Conservation (phyloP, 2,113 vertebrate genomes). For the Dicerorhinus sumatrensis region DNA sequence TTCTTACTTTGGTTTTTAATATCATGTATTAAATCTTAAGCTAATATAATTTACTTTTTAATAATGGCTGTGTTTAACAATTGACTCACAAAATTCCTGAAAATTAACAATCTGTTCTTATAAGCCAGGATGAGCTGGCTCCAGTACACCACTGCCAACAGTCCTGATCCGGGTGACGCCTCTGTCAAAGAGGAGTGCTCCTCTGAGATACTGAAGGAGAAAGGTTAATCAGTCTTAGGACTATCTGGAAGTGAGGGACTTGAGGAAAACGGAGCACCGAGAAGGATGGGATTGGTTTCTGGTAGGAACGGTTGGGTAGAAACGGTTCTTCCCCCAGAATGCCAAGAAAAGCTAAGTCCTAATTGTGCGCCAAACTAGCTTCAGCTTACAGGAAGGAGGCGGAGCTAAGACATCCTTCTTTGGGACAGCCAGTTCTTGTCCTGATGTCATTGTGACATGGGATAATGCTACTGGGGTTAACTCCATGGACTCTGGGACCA, state of each 20-base stretch:
- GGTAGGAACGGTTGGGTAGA: not conserved
- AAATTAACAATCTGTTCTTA: not conserved
- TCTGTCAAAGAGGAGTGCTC: not conserved
- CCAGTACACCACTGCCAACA: not conserved
- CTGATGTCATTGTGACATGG: slow-evolving; percentile 64
- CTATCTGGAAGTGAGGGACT: not conserved
- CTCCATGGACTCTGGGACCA: not conserved
- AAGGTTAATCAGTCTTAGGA: not conserved
- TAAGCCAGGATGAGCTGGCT: not conserved
- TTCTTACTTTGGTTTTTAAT: not conserved
- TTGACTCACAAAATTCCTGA: not conserved
- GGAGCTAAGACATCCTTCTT: not conserved
- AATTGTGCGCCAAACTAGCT: not conserved
- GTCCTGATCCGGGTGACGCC: not conserved
- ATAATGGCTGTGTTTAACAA: not conserved
- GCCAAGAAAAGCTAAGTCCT: not conserved
- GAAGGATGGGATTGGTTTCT: not conserved
- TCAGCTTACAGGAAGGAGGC: slow-evolving; percentile 74
- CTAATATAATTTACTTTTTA: not conserved
- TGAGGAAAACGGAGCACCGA: not conserved
- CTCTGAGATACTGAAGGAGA: not conserved
- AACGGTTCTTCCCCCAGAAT: not conserved
- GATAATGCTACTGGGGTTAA: not conserved
- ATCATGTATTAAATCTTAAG: not conserved
- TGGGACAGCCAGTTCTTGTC: slow-evolving; percentile 65